Base-by-base conservation (phyloP, 2,888 invertebrate species). In the Ophion slaviceki region DNA sequence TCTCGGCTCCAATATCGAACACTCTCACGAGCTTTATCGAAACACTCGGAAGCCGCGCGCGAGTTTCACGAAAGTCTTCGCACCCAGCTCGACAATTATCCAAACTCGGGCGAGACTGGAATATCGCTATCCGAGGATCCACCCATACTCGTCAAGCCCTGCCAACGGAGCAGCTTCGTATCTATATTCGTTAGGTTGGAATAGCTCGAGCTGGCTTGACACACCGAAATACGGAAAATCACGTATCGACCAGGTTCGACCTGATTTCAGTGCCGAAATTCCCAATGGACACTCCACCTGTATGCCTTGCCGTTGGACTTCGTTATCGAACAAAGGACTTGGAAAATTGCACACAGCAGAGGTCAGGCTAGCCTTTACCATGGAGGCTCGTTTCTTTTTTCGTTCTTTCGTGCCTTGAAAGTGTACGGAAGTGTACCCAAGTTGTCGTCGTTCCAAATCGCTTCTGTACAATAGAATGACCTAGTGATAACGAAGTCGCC, bases 11-110 rank as follows among this genome's bases (percentile, higher is more conserved):
- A 53, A 64, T 53, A 36, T 59, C 64, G 47, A 81, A 81, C 66
- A 70, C 78, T 79, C 77, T 74, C 59, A 62, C 47, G 70, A 86
- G 80, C 68, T 83, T 78, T 78, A 61, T 64, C 40, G 78, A 77
- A 81, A 86, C 74, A 68, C 74, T 79, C 78, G 68, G 75, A 75
- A 24, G 24, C 14, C 80, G 57, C 83, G 77, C 59, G 80, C 59
- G 45, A 64, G 75, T 81, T 78, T 83, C 80, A 28, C 53, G 47
- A 72, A 61, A 74, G 62, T 67, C 81, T 86, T 86, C 77, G 78
- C 83, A 70, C 80, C 78, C 84, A 77, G 77, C 67, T 84, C 78
- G 70, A 84, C 83, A 86, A 86, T 86, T 86, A 86, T 86, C 81
- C 66, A 81, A 81, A 71, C 83, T 70, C 78, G 57, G 62, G 20